Base-by-base conservation (phyloP, 2,113 vertebrate genomes). In the Saccopteryx leptura region DNA sequence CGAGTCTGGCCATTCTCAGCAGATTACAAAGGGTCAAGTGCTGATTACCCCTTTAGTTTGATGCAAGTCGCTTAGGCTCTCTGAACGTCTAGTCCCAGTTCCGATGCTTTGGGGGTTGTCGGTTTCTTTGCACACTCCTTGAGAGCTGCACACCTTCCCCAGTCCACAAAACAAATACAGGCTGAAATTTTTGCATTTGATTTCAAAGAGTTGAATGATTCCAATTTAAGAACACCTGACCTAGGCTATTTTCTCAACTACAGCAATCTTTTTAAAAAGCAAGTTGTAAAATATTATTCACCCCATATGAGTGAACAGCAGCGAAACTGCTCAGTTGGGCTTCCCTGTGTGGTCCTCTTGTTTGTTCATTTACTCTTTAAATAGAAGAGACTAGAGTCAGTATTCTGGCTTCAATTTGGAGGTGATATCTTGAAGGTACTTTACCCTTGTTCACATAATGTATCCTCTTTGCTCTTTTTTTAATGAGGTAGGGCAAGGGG, bases 281-380 rank as follows among this genome's bases (percentile, higher is more conserved):
- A 90, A 48, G 52, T 71, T 94, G 85, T 92, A 82, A 95, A 94
- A 92, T 68, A 56, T 78, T 86, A 86, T 92, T 85, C 78, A 74
- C 66, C 33, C 71, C 72, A 92, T 52, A 88, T 93, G 90, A 95
- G 78, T 66, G 75, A 91, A 69, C 83, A 56, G 46, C 54, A 48
- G 15, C 48, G 54, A 93, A 75, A 91, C 75, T 96, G 52, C 92
- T 93, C 56, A 84, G 90, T 81, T 68, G 71, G 92, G 50, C 90
- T 91, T 94, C 93, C 91, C 54, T 15, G 9, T 93, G 76, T 92
- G 86, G 72, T 79, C 84, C 52, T 17, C 78, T 74, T 96, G 72
- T 95, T 93, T 90, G 84, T 88, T 92, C 87, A 90, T 92, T 84
- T 93, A 48, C 39, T 56, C 71, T 91, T 87, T 81, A 93, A 84